Conservation (phyloP, 2,888 invertebrate genomes). For the Clistopyga incitator region DNA sequence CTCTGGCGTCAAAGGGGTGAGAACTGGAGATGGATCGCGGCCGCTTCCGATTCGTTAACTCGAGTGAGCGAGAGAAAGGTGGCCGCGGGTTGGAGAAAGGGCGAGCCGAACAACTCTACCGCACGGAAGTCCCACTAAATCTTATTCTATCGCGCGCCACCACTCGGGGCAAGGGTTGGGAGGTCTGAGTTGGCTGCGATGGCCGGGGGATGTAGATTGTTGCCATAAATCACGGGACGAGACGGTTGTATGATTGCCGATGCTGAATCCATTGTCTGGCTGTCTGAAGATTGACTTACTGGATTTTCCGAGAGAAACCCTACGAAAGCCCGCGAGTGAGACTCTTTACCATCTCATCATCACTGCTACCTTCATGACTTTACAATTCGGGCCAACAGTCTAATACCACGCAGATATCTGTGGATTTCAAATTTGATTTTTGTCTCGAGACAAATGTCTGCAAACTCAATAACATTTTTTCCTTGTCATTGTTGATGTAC, state of each 20-base stretch:
- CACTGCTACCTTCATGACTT: not conserved
- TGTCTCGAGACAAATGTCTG: not conserved
- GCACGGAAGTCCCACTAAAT: constrained; percentile 68
- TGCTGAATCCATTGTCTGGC: constrained; percentile 54
- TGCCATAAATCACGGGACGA: constrained; percentile 58
- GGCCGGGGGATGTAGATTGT: constrained; percentile 56
- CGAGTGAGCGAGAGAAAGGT: constrained; percentile 47
- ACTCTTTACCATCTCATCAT: constrained; percentile 7
- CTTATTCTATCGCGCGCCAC: constrained; percentile 67
- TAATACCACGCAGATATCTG: not conserved
- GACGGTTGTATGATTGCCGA: constrained; percentile 58
- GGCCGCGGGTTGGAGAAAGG: constrained; percentile 30
- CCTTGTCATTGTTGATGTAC: not conserved
- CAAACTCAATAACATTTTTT: not conserved
- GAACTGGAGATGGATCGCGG: constrained; percentile 71
- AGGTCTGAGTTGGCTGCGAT: constrained; percentile 39
- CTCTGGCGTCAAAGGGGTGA: constrained; percentile 63
- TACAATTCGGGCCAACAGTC: not conserved
- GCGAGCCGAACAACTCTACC: constrained; percentile 50
- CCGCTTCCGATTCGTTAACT: constrained; percentile 73
- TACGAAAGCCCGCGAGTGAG: not conserved
- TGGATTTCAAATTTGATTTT: not conserved
- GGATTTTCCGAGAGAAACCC: constrained; percentile 14
- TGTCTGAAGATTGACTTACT: constrained; percentile 33
- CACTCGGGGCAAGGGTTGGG: constrained; percentile 66